Conservation (phyloP, 2,113 vertebrate genomes). For the Pedetes capensis region DNA sequence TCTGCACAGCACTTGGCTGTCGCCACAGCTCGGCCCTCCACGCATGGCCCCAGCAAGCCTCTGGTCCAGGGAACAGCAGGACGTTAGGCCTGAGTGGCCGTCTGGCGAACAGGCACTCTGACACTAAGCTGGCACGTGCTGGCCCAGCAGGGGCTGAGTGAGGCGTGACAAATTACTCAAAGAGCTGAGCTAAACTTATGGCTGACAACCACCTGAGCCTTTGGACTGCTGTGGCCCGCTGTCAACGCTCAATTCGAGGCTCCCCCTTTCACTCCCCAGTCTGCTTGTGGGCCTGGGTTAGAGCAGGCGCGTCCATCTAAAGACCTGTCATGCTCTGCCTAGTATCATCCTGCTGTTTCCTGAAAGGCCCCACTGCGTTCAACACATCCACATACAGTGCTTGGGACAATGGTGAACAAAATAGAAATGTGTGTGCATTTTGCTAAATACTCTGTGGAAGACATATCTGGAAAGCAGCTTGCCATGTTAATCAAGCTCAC, state of each 20-base stretch:
- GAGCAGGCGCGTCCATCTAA: slow-evolving; percentile 67
- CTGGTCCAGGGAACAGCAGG: slow-evolving; percentile 86
- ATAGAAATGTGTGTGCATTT: not conserved
- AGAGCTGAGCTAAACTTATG: slow-evolving; percentile 89
- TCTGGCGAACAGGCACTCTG: slow-evolving; percentile 89
- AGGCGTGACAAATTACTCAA: slow-evolving; percentile 97
- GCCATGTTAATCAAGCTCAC: slow-evolving; percentile 27
- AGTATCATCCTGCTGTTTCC: slow-evolving; percentile 77
- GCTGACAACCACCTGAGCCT: slow-evolving; percentile 96
- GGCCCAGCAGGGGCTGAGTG: slow-evolving; percentile 91
- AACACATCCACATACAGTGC: slow-evolving; percentile 38
- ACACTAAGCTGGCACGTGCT: slow-evolving; percentile 94
- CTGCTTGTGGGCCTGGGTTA: slow-evolving; percentile 74
- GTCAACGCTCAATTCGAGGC: slow-evolving; percentile 78
- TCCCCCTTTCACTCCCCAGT: slow-evolving; percentile 65
- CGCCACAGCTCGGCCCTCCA: slow-evolving; percentile 83
- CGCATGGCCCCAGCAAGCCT: slow-evolving; percentile 83
- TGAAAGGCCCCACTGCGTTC: slow-evolving; percentile 53
- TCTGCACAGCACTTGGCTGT: slow-evolving; percentile 87
- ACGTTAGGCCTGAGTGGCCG: slow-evolving; percentile 86
- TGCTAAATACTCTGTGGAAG: not conserved
- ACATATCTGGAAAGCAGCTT: not conserved
- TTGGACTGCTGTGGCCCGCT: slow-evolving; percentile 76
- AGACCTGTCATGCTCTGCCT: slow-evolving; percentile 76
- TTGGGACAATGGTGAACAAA: slow-evolving; percentile 43